Conservation (phyloP, 2,797 vertebrate species). For the Sparidentex hasta region DNA sequence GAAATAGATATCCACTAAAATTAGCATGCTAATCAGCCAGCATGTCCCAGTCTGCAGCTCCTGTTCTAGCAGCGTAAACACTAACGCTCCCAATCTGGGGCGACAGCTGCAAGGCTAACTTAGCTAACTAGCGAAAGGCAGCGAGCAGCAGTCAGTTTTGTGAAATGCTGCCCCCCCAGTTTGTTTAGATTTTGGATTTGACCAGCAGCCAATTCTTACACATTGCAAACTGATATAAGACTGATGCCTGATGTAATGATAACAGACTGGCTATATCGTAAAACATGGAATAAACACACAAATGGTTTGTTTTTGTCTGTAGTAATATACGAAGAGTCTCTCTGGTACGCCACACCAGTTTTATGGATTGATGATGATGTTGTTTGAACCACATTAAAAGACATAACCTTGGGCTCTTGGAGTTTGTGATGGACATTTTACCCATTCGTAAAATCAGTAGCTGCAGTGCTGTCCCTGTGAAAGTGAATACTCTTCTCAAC, state of each 20-base stretch:
- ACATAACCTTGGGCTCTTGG: background rate
- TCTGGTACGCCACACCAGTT: background rate
- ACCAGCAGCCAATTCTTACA: no score
- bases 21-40: no score
- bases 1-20: no score
- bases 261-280: background rate
- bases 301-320: background rate
- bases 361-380: conserved; percentile 8
- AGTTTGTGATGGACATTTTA: background rate
- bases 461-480: no score
- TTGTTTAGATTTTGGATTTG: no score
- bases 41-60: no score
- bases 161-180: no score
- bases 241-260: conserved; percentile 15
- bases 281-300: background rate
- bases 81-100: no score
- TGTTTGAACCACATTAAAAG: conserved; percentile 3
- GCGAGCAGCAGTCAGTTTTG: no score
- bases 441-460: background rate
- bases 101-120: no score
- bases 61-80: no score
- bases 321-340: background rate
- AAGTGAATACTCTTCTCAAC: background rate
- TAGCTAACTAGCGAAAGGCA: no score
- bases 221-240: background rate